Percentiles rank a stretch among this genome's conserved stretches.
phyloP scores from a whole-genome alignment of 2,888 invertebrate genomes.

The Venusia cambrica region DNA sequence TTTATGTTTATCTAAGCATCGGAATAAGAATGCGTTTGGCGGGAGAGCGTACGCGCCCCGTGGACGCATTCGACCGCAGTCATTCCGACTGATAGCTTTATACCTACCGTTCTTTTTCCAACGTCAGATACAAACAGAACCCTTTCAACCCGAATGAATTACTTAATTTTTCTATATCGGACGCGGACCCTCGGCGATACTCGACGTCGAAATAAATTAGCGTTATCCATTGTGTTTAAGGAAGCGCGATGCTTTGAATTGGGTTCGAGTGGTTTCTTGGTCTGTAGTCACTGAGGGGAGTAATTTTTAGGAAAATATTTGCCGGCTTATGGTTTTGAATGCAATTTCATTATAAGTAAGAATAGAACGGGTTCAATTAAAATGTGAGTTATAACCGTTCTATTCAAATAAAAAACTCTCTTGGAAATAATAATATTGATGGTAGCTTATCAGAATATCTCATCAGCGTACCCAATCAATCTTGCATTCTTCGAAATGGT shows the following conservation, averaged over 20 bases:
- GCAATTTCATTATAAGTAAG: constrained; percentile 21
- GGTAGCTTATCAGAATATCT: neutral
- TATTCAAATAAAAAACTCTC: constrained; percentile 1
- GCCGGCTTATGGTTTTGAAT: constrained; percentile 29
- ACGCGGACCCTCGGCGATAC: constrained; percentile 54
- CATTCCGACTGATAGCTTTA: constrained; percentile 63
- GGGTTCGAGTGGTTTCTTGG: constrained; percentile 52
- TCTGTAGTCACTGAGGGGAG: constrained; percentile 41
- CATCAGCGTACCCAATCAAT: constrained; percentile 21
- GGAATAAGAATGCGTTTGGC: constrained; percentile 65
- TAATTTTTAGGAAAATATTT: constrained; percentile 51
- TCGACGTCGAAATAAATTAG: constrained; percentile 71
- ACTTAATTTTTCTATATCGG: constrained; percentile 73
- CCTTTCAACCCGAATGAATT: constrained; percentile 76
- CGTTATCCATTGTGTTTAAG: constrained; percentile 57
- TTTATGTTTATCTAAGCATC: constrained; percentile 76
- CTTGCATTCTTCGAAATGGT: constrained; percentile 20
- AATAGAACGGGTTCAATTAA: constrained; percentile 10
- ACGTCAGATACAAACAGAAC: constrained; percentile 72
- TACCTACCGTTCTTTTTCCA: constrained; percentile 64
- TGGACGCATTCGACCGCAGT: constrained; percentile 63
- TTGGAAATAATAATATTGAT: constrained; percentile 1
- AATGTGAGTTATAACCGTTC: constrained; percentile 6
- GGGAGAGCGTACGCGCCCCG: constrained; percentile 53
- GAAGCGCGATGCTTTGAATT: constrained; percentile 50